Conservation (phyloP, 2,797 vertebrate species). For the Notamacropus eugenii region DNA sequence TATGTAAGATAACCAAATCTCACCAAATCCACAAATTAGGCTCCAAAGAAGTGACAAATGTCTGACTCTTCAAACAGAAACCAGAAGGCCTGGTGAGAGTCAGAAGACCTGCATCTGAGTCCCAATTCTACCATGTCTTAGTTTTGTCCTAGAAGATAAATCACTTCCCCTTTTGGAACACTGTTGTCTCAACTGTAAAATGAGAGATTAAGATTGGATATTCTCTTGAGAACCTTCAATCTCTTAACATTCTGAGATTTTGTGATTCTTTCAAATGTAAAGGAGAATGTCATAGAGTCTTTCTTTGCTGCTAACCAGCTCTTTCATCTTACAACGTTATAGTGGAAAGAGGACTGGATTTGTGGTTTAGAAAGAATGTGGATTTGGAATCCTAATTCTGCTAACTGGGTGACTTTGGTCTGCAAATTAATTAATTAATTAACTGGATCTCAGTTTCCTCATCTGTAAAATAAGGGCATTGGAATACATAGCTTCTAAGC, state of each 20-base stretch:
- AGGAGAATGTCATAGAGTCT: background rate
- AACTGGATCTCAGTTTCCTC: background rate
- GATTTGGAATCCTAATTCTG: background rate
- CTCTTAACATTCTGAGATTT: background rate
- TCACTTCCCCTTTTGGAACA: background rate
- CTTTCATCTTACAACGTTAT: background rate
- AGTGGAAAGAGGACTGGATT: background rate
- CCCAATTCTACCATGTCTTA: background rate
- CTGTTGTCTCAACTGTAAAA: background rate
- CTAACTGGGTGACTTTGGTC: background rate
- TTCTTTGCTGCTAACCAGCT: background rate
- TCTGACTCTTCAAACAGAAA: background rate
- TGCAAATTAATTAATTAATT: background rate
- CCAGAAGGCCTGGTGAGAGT: background rate
- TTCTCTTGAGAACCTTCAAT: background rate
- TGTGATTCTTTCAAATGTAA: background rate
- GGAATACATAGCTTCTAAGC: background rate
- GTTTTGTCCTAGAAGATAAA: accelerated
- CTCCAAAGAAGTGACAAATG: background rate
- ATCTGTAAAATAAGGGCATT: background rate
- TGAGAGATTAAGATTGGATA: background rate
- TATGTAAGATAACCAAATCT: background rate
- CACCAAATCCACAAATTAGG: background rate
- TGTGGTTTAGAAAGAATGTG: background rate
- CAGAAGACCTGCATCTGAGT: background rate